Evolutionary conservation across 2,113 vertebrate genomes (phyloP), one percentile per base, ranked within the genome.

Genomic region (Aythya baeri): DNA sequence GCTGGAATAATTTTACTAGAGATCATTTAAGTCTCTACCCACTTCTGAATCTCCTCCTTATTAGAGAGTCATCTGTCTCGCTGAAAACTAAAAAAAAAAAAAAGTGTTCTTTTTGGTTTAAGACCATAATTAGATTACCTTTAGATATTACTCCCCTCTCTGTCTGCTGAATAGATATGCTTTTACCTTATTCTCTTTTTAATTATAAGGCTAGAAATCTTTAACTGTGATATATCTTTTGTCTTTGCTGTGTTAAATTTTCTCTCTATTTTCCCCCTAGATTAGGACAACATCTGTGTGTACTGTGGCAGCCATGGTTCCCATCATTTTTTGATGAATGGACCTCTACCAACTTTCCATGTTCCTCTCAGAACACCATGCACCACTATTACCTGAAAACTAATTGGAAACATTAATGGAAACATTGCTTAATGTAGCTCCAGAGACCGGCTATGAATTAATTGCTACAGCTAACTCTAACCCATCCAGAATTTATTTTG

Each of bases 211-310:
- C 23, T 86, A 74, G 57, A 72, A 84, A 68, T 88, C 17, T 74
- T 90, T 88, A 84, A 34, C 65, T 81, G 55, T 83, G 88, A 41
- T 74, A 6, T 31, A 88, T 77, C 34, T 90, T 91, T 94, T 88
- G n/a, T 88, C 57, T 78, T 58, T 86, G 10, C 65, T 65, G 8
- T 67, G 65, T 80, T 94, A 67, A 94, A 77, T 88, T 83, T 65
- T 86, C 44, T 81, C 38, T 85, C 29, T 63, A 74, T 62, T 71
- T 27, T 74, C 89, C 91, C 22, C 9, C 73, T 83, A 74, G 67
- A 86, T 71, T 52, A 86, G 86, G 77, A 66, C 55, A 94, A 88
- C 90, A 95, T 96, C 85, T 94, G 90, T 88, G 88, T 93, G 71
- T 88, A 67, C 83, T 50, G 71, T 0, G 0, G 95, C 91, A 29